Percentiles rank a stretch among this genome's conserved stretches.
Conservation (phyloP, 2,113 vertebrate species). For the Geococcyx californianus region DNA sequence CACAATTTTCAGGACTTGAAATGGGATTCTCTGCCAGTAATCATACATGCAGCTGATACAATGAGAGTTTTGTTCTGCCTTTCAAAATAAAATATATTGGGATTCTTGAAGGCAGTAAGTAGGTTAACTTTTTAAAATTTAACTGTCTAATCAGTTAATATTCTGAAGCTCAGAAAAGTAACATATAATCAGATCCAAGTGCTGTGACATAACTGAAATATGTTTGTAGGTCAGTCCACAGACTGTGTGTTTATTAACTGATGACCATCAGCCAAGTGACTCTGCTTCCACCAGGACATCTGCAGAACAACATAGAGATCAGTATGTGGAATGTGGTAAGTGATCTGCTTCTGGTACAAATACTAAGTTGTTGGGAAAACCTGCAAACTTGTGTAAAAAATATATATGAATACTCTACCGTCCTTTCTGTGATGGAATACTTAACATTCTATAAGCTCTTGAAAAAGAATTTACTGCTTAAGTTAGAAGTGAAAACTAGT, state of each 20-base stretch:
- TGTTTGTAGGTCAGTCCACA: background rate
- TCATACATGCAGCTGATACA: background rate
- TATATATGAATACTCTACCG: background rate
- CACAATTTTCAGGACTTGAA: background rate
- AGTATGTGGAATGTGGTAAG: constrained; percentile 10
- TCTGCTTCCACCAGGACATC: background rate
- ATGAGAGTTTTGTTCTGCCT: background rate
- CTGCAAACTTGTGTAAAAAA: background rate
- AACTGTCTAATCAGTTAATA: background rate
- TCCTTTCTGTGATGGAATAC: background rate
- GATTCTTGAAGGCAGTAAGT: background rate
- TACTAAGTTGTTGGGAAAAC: background rate
- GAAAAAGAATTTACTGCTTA: background rate
- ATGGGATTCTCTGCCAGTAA: background rate
- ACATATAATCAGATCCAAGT: rapidly evolving
- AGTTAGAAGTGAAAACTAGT: background rate
- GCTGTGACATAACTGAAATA: background rate
- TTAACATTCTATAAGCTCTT: background rate
- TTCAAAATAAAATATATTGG: background rate
- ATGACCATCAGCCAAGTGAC: background rate
- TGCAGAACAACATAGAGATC: background rate
- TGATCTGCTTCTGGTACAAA: background rate
- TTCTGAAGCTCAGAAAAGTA: background rate
- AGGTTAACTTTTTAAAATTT: background rate
- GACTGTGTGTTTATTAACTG: background rate